Evolutionary conservation across 2,888 invertebrate genomes (phyloP).

Genomic region (Protophormia terraenovae): DNA sequence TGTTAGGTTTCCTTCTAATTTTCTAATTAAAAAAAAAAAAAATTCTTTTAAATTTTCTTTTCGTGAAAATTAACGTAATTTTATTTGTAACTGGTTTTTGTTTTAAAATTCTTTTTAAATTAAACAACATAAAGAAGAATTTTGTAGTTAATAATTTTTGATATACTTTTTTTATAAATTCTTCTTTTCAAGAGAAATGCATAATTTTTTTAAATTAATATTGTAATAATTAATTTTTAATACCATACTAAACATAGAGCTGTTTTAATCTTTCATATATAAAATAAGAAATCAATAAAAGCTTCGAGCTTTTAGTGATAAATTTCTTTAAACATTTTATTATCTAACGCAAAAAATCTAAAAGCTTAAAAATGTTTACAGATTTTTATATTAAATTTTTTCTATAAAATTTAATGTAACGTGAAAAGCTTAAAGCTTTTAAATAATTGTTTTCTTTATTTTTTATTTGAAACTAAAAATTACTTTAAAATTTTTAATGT

Average conservation of each 20-base stretch:
- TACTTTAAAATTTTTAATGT: too few species aligned
- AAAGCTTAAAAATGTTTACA: too few species aligned
- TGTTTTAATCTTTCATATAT: too few species aligned
- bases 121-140: background rate
- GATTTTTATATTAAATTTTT: too few species aligned
- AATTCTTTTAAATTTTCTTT: slow-evolving; percentile 15
- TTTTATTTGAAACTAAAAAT: too few species aligned
- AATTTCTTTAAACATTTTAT: too few species aligned
- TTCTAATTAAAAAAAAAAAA: background rate
- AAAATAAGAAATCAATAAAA: too few species aligned
- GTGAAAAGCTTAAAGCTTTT: too few species aligned
- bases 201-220: slow-evolving; percentile 29
- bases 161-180: background rate
- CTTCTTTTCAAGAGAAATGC: slow-evolving; percentile 42
- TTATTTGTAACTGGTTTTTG: background rate
- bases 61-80: slow-evolving; percentile 31
- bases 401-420: too few species aligned
- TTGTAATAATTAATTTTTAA: background rate
- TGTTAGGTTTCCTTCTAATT: slow-evolving; percentile 61
- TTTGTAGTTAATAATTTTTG: slow-evolving; percentile 12
- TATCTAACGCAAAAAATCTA: too few species aligned
- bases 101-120: background rate
- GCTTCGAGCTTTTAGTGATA: too few species aligned
- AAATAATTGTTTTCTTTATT: too few species aligned
- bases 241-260: slow-evolving; percentile 59